These are phyloP conservation scores for Euura lappo DNA, from an alignment of 1,140 invertebrate species.

Conservation along the genomic window DNA sequence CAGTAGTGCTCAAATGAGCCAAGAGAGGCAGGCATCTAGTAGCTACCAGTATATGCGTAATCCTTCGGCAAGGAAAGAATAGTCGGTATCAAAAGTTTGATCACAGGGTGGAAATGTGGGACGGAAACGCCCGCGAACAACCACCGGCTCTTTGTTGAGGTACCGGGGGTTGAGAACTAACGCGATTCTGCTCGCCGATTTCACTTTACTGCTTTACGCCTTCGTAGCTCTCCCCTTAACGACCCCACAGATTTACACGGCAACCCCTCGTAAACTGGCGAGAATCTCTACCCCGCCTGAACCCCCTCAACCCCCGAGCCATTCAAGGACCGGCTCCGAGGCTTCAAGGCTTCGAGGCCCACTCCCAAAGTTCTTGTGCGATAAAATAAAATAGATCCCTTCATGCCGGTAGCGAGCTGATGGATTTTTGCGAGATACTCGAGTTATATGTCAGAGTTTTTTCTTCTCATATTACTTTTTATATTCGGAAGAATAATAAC, in stretches of 20 bases:
- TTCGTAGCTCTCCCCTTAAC: conserved; percentile 6
- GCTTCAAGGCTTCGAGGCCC: neutral
- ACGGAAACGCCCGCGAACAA: conserved; percentile 1
- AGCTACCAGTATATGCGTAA: too few species aligned
- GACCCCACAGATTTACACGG: conserved; percentile 30
- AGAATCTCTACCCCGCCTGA: conserved; percentile 10
- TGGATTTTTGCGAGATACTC: neutral
- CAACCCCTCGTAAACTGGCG: conserved; percentile 1
- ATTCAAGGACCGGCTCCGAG: conserved; percentile 7
- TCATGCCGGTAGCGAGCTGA: neutral
- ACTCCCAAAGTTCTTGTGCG: neutral
- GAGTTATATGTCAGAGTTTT: neutral
- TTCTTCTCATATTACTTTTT: neutral
- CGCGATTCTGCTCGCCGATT: conserved; percentile 10
- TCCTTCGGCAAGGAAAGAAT: too few species aligned
- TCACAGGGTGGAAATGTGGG: neutral
- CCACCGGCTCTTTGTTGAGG: neutral
- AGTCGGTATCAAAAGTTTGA: neutral
- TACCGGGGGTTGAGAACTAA: conserved; percentile 17
- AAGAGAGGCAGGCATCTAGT: too few species aligned
- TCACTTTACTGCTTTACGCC: conserved; percentile 6
- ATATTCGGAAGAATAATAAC: neutral
- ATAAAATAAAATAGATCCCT: conserved; percentile 13
- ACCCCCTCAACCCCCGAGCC: conserved; percentile 4
- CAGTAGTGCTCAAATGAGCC: too few species aligned